These are phyloP conservation scores for Mormyrus iriodes DNA, from an alignment of 2,113 vertebrate species.

Conservation along the genomic window DNA sequence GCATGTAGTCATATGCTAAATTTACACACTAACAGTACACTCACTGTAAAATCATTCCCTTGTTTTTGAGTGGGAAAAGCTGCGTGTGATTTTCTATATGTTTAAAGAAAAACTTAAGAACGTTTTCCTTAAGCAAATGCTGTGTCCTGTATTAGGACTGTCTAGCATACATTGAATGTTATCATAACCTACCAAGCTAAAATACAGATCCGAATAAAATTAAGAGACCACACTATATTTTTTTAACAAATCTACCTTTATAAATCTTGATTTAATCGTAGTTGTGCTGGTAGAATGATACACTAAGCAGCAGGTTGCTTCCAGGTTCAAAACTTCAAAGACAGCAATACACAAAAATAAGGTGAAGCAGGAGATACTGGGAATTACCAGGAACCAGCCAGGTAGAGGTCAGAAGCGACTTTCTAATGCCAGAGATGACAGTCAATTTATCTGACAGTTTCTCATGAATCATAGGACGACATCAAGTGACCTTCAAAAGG, in stretches of 20 bases:
- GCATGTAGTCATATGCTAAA: neutral
- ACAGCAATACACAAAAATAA: neutral
- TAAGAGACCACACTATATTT: neutral
- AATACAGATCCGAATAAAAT: neutral
- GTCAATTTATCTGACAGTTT: neutral
- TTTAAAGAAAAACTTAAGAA: neutral
- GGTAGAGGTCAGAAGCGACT: neutral
- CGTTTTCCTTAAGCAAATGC: neutral
- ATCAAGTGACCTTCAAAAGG: neutral
- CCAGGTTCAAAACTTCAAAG: neutral
- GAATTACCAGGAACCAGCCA: neutral
- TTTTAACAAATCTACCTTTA: neutral
- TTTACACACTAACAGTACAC: neutral
- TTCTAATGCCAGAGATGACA: neutral
- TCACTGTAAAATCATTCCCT: neutral
- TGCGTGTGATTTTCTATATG: neutral
- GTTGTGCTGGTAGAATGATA: neutral
- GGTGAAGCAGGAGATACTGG: neutral
- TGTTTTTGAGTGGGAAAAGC: neutral
- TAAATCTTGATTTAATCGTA: neutral
- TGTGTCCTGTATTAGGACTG: neutral
- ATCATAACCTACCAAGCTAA: neutral
- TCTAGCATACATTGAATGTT: neutral
- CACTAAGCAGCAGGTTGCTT: neutral
- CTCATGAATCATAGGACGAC: neutral